These are phyloP conservation scores for Magallana gigas DNA, from an alignment of 1,140 invertebrate genomes.

Conservation along the genomic window DNA sequence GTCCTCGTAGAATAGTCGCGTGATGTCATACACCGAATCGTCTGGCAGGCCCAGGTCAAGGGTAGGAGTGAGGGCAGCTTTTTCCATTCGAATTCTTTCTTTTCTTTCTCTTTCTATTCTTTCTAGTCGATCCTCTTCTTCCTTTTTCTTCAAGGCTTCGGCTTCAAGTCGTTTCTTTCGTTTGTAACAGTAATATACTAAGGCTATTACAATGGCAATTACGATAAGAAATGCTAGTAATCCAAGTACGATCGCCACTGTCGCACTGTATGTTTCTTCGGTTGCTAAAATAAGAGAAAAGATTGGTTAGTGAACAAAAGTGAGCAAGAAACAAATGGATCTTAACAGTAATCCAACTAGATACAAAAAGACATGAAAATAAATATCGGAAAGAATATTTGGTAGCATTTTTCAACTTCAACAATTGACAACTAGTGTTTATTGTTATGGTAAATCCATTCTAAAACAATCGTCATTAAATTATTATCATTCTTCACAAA, in stretches of 20 bases:
- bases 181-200: conserved; percentile 55
- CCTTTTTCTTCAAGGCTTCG: conserved; percentile 54
- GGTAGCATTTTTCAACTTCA: too few species aligned
- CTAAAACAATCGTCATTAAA: too few species aligned
- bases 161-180: conserved; percentile 58
- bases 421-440: too few species aligned
- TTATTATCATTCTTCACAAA: too few species aligned
- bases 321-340: too few species aligned
- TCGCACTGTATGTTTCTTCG: background rate
- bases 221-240: conserved; percentile 52
- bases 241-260: conserved; percentile 46
- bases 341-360: too few species aligned
- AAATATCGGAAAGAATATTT: too few species aligned
- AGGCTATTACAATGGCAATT: conserved; percentile 44
- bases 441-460: too few species aligned
- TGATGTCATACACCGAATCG: conserved; percentile 64
- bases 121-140: conserved; percentile 38
- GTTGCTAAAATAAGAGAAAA: conserved; percentile 3
- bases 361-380: too few species aligned
- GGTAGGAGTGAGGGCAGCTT: conserved; percentile 55
- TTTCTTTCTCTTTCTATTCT: background rate
- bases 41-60: conserved; percentile 64
- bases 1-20: conserved; percentile 59
- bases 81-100: conserved; percentile 48
- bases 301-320: background rate